Base-by-base conservation (phyloP, 1,140 invertebrate genomes). In the Penaeus chinensis region DNA sequence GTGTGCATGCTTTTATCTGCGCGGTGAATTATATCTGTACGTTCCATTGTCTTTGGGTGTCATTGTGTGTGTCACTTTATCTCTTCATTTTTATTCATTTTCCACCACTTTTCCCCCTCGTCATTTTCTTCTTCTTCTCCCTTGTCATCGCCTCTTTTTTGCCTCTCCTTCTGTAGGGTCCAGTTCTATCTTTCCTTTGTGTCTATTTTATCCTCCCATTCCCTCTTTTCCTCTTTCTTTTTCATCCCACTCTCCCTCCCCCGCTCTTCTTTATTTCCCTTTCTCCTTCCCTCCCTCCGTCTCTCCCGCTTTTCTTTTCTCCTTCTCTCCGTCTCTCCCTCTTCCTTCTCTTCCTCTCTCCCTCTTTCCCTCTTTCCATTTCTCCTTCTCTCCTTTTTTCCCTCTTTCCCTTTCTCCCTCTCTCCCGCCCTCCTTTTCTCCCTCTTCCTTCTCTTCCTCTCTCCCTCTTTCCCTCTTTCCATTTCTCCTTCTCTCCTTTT, bases 381-480 rank as follows among this genome's bases (percentile, higher is more conserved):
- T 27, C 54, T 63, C 80, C 61, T 22, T 62, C 60, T 62, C n/a
- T 24, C 80, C 61, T n/a, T 62, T 60, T 62, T 60, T 62, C 80
- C 54, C n/a, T 82, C 54, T 3, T 8, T 77, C 65, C 11, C 3
- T 24, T 66, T 13, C 4, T 66, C 65, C 65, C 0, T 11, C 4
- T 13, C 5, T 66, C 24, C 24, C 4, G 0, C 11, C 7, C 65
- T 5, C 11, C 11, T 24, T 24, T 24, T 11, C 7, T 7, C 11
- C 24, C 11, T 13, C 2, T 13, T 54, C 10, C 10, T 0, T 13
- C 1, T 32, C 19, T 11, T 13, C 18, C 20, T 22, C 4, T 71
- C 66, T 2, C 16, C 13, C 66, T 22, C 20, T 71, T 16, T 8
- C 66, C 18, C 66, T 32, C 32, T 13, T 71, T 32, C 16, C 11